phyloP scores from a whole-genome alignment of 2,113 vertebrate species.

The Tursiops truncatus region DNA sequence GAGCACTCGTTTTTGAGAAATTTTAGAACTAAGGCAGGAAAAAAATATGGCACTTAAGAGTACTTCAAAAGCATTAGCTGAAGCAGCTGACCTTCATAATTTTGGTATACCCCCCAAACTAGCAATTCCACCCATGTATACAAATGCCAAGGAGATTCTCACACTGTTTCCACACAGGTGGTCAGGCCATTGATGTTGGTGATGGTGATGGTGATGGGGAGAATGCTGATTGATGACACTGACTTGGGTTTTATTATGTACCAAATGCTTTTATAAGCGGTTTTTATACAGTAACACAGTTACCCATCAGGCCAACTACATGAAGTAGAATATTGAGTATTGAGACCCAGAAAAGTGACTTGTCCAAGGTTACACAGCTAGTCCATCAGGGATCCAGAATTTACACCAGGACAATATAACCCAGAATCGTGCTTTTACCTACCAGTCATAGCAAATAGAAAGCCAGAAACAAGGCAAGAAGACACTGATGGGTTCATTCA shows the following conservation, averaged over 20 bases:
- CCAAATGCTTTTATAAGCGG: not conserved
- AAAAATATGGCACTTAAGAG: accelerated
- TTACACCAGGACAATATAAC: not conserved
- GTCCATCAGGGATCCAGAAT: not conserved
- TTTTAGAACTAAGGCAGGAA: not conserved
- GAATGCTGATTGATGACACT: accelerated
- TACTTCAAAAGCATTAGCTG: not conserved
- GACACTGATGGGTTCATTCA: not conserved
- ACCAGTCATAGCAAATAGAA: not conserved
- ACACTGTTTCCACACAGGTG: not conserved
- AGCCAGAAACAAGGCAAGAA: not conserved
- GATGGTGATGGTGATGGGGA: not conserved
- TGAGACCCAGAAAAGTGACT: not conserved
- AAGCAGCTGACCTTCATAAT: not conserved
- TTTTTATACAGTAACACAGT: not conserved
- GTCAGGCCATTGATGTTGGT: no score
- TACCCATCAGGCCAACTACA: not conserved
- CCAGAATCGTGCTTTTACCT: not conserved
- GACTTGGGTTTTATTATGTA: not conserved
- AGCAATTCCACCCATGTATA: not conserved
- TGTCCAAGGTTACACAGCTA: not conserved
- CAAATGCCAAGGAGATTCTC: not conserved
- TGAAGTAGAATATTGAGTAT: not conserved
- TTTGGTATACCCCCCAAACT: not conserved
- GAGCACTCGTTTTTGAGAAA: not conserved